These are phyloP conservation scores for Siniperca knerii DNA, from an alignment of 2,113 vertebrate species.

Conservation along the genomic window DNA sequence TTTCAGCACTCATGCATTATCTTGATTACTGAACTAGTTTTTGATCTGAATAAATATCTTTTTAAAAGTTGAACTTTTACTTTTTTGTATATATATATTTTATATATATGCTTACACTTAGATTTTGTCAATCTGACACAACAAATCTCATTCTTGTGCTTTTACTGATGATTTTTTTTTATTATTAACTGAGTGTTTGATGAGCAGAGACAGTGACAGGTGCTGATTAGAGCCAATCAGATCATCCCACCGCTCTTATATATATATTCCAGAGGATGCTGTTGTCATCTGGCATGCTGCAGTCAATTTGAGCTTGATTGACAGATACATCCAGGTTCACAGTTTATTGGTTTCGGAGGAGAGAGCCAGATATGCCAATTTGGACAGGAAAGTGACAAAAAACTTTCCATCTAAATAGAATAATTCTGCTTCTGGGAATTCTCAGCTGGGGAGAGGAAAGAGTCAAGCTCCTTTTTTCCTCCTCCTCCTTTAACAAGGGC, in stretches of 20 bases:
- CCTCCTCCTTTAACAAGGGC: slow-evolving; percentile 87
- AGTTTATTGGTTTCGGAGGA: slow-evolving; percentile 94
- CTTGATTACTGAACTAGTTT: slow-evolving; percentile 38
- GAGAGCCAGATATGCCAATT: slow-evolving; percentile 95
- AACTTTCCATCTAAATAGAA: slow-evolving; percentile 96
- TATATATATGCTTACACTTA: background rate
- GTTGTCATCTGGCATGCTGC: slow-evolving; percentile 91
- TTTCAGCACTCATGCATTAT: slow-evolving; percentile 44
- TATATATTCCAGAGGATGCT: slow-evolving; percentile 76
- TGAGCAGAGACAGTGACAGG: slow-evolving; percentile 84
- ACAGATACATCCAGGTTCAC: slow-evolving; percentile 94
- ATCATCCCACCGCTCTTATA: slow-evolving; percentile 73
- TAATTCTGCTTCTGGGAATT: slow-evolving; percentile 96
- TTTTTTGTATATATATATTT: background rate
- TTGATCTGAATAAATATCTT: slow-evolving; percentile 8
- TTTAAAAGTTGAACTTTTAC: rapidly evolving
- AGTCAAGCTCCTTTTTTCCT: slow-evolving; percentile 83
- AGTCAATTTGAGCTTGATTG: slow-evolving; percentile 91
- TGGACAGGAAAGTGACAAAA: slow-evolving; percentile 94
- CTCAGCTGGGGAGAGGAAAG: slow-evolving; percentile 85
- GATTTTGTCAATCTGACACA: background rate
- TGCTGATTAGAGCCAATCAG: slow-evolving; percentile 89
- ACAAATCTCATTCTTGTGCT: background rate
- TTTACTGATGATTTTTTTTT: background rate
- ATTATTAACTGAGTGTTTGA: slow-evolving; percentile 52